phyloP scores from a whole-genome alignment of 2,888 invertebrate species.

The Protula sp. region DNA sequence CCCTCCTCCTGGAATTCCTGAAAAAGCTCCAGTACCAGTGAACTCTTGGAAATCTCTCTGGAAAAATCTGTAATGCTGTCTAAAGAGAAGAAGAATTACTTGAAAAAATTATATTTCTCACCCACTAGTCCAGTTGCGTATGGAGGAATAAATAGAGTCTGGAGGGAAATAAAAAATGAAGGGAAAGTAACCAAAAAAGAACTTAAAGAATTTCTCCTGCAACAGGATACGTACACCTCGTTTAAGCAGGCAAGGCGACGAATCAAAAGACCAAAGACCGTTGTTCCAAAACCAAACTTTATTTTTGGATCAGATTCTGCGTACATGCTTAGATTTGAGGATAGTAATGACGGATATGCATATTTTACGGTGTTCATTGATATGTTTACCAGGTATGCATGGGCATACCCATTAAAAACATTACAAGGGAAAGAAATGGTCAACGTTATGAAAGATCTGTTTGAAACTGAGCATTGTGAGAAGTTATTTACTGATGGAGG shows the following conservation, averaged over 20 bases:
- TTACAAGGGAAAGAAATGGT: not conserved
- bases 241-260: not conserved
- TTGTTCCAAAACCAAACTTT: not conserved
- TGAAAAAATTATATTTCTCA: not conserved
- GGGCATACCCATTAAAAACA: constrained; percentile 4
- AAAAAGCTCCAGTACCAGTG: too few relatives aligned
- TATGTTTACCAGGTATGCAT: too few relatives aligned
- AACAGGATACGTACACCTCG: not conserved
- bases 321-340: too few relatives aligned
- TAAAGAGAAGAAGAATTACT: not conserved
- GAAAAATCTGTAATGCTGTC: too few relatives aligned
- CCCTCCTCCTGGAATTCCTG: too few relatives aligned
- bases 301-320: not conserved
- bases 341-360: too few relatives aligned
- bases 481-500: not conserved
- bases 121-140: not conserved
- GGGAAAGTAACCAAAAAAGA: not conserved
- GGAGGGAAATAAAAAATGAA: not conserved
- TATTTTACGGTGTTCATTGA: too few relatives aligned
- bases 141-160: not conserved
- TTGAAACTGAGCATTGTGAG: not conserved
- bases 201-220: not conserved
- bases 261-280: not conserved
- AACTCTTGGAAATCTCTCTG: too few relatives aligned
- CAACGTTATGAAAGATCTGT: not conserved